Conservation (phyloP, 2,113 vertebrate genomes). For the Phrynosoma platyrhinos region DNA sequence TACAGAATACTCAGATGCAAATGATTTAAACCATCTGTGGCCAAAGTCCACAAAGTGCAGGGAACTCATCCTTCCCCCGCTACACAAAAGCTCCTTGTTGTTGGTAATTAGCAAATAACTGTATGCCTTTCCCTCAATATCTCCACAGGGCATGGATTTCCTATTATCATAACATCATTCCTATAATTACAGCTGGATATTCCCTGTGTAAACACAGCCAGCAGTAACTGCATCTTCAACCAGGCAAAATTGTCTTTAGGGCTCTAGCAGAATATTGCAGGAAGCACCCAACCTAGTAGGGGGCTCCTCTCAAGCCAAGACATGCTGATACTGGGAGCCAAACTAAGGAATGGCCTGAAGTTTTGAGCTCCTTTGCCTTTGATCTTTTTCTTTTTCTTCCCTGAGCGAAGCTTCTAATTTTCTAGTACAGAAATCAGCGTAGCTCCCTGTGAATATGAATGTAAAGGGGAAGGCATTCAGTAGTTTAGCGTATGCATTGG, state of each 20-base stretch:
- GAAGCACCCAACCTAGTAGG: fast-evolving
- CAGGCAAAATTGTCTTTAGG: background rate
- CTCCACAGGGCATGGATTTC: slow-evolving; percentile 75
- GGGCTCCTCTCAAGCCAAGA: background rate
- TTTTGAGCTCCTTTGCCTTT: slow-evolving; percentile 22
- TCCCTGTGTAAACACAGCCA: slow-evolving; percentile 64
- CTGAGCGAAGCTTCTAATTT: background rate
- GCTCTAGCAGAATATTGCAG: slow-evolving; percentile 3
- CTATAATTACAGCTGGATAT: slow-evolving; percentile 72
- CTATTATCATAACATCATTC: slow-evolving; percentile 75
- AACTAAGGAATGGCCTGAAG: background rate
- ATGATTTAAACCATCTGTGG: slow-evolving; percentile 23
- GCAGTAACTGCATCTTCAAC: slow-evolving; percentile 56
- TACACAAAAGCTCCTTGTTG: slow-evolving; percentile 61
- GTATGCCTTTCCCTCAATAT: slow-evolving; percentile 58
- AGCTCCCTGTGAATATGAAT: background rate
- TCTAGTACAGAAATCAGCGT: background rate
- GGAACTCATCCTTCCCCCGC: slow-evolving; percentile 17
- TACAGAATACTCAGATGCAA: background rate
- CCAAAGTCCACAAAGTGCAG: fast-evolving
- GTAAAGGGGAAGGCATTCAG: background rate
- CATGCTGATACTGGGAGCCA: background rate
- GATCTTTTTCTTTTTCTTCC: background rate
- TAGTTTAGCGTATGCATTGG: background rate
- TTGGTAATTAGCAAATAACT: slow-evolving; percentile 66